phyloP scores from a whole-genome alignment of 2,797 vertebrate species.

The Sebastes minor region DNA sequence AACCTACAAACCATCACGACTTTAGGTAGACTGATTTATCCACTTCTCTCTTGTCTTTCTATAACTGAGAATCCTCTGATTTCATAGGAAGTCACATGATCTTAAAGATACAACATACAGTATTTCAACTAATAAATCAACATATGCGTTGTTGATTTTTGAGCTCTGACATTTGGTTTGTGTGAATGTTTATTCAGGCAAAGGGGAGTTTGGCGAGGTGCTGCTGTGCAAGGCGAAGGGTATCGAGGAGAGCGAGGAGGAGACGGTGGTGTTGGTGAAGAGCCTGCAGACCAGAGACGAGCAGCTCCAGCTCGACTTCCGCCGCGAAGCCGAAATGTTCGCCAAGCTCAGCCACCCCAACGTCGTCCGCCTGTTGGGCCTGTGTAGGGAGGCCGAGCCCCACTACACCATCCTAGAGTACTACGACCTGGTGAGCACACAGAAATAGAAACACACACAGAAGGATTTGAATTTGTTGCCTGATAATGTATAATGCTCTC shows the following conservation, averaged over 20 bases:
- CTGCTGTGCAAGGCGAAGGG: conserved; percentile 93
- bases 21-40: conserved; percentile 81
- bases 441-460: not conserved
- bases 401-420: conserved; percentile 98
- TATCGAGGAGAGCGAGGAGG: conserved; percentile 85
- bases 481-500: not conserved
- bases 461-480: too few relatives aligned
- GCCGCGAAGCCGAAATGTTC: conserved; percentile 96
- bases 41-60: fast-evolving
- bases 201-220: conserved; percentile 96
- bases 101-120: too few relatives aligned
- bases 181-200: conserved; percentile 80
- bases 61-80: not conserved
- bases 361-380: conserved; percentile 90
- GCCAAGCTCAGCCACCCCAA: conserved; percentile 92
- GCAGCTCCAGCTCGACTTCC: conserved; percentile 92
- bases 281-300: conserved; percentile 92
- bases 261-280: conserved; percentile 95
- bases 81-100: not conserved
- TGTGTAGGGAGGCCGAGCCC: conserved; percentile 91
- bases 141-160: not conserved
- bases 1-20: conserved; percentile 94
- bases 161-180: not conserved
- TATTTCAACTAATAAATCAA: not conserved
- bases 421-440: conserved; percentile 90